Evolutionary conservation across 2,888 invertebrate species (phyloP).

Genomic region (Morpho helenor): DNA sequence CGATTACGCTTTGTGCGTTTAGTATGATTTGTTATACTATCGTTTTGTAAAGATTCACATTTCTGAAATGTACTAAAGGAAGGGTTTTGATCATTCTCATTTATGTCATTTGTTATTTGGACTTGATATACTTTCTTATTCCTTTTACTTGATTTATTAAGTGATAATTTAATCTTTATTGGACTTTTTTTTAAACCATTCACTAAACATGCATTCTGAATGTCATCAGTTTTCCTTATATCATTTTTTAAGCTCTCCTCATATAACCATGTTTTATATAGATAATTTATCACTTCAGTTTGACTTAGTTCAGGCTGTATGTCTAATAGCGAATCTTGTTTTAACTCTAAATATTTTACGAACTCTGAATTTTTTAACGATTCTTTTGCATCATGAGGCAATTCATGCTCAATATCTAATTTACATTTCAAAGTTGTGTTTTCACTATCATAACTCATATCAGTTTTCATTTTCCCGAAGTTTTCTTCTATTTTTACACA

Average conservation of each 20-base stretch:
- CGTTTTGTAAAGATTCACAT: no score
- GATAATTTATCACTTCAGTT: constrained; percentile 65
- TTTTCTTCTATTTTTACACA: no score
- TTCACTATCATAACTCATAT: no score
- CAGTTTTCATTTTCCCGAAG: no score
- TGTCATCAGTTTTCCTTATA: constrained; percentile 45
- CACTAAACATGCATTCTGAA: constrained; percentile 48
- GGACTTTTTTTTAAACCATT: constrained; percentile 46
- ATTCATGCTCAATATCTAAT: not conserved
- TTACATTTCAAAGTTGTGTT: not conserved
- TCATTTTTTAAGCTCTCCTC: constrained; percentile 43
- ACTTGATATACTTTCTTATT: constrained; percentile 7
- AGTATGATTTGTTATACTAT: not conserved
- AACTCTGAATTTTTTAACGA: constrained; percentile 59
- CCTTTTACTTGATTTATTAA: constrained; percentile 9
- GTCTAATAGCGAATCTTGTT: constrained; percentile 71
- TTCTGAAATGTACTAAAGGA: not conserved
- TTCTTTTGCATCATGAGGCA: constrained; percentile 25
- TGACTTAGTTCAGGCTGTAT: constrained; percentile 73
- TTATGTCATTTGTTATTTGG: constrained; percentile 6
- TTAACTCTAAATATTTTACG: constrained; percentile 67
- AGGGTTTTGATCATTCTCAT: not conserved
- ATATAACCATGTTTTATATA: constrained; percentile 72
- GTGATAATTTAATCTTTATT: constrained; percentile 9
- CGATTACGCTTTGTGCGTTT: constrained; percentile 1